phyloP scores from a whole-genome alignment of 1,140 invertebrate genomes.

The Trinorchestia longiramus region DNA sequence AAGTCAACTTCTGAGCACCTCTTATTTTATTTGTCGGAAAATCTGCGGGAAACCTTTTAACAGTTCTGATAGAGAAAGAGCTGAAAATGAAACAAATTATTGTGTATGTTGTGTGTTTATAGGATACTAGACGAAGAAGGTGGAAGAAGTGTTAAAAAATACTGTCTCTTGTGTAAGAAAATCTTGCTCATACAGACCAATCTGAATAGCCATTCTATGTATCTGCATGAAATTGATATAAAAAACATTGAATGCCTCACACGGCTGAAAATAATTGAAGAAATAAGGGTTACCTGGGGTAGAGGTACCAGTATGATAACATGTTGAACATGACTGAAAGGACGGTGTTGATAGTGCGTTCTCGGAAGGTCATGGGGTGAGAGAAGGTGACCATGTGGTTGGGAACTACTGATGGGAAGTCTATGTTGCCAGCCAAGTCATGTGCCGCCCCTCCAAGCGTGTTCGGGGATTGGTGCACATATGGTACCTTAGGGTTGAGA shows the following conservation, averaged over 20 bases:
- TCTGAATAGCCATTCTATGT: too few relatives aligned
- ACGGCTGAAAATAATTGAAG: neutral
- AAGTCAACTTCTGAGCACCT: too few relatives aligned
- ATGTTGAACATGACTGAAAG: neutral
- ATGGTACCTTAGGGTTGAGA: neutral
- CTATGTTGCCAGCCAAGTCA: neutral
- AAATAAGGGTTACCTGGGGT: neutral
- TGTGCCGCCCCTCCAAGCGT: neutral
- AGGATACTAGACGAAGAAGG: too few relatives aligned
- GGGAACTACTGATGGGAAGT: neutral
- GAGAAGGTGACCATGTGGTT: neutral
- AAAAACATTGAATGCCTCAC: neutral
- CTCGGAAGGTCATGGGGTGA: slow-evolving; percentile 8
- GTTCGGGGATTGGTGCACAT: neutral
- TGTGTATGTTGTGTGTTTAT: too few relatives aligned
- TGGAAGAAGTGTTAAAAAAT: too few relatives aligned
- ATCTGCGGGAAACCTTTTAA: too few relatives aligned
- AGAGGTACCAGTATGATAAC: neutral
- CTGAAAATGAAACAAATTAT: too few relatives aligned
- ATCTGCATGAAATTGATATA: neutral
- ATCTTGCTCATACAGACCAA: neutral
- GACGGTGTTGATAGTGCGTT: neutral
- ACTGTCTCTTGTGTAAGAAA: too few relatives aligned
- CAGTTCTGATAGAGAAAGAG: too few relatives aligned
- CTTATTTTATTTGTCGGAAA: too few relatives aligned